Percentiles rank a stretch among this genome's conserved stretches.
These are phyloP conservation scores for Caracal caracal DNA, from an alignment of 2,113 vertebrate species.

Conservation along the genomic window DNA sequence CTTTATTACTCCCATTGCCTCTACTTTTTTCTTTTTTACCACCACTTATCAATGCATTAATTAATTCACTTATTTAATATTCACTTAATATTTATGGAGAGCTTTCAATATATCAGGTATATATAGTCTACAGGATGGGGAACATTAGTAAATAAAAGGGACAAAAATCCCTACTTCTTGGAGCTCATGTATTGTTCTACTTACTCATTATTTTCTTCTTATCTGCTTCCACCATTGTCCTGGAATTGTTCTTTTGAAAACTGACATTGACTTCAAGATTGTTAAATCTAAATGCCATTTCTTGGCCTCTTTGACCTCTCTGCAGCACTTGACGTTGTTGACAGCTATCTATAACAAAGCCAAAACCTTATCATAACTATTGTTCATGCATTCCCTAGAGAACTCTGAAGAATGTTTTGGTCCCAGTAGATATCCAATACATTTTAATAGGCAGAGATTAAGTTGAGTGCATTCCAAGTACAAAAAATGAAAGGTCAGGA, in stretches of 20 bases:
- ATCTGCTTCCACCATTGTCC: neutral
- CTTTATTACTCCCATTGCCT: neutral
- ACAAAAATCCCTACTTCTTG: neutral
- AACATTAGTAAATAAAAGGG: constrained; percentile 31
- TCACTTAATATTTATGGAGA: constrained; percentile 9
- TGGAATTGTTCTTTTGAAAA: constrained; percentile 41
- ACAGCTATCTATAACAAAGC: neutral
- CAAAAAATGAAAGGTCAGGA: neutral
- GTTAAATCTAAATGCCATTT: neutral
- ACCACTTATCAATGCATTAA: neutral
- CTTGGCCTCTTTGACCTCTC: constrained; percentile 21
- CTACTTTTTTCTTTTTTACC: neutral
- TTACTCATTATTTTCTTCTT: constrained; percentile 9
- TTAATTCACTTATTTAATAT: neutral
- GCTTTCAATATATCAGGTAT: neutral
- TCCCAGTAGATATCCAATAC: neutral
- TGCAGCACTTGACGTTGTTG: neutral
- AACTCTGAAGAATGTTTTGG: neutral
- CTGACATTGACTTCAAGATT: neutral
- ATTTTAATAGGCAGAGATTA: constrained; percentile 17
- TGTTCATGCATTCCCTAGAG: constrained; percentile 18
- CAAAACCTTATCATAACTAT: neutral
- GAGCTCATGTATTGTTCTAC: neutral
- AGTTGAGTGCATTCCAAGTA: neutral
- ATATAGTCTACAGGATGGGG: neutral